Evolutionary conservation across 2,113 vertebrate genomes (phyloP), one percentile per base, ranked within the genome.

Genomic region (Mus spicilegus): DNA sequence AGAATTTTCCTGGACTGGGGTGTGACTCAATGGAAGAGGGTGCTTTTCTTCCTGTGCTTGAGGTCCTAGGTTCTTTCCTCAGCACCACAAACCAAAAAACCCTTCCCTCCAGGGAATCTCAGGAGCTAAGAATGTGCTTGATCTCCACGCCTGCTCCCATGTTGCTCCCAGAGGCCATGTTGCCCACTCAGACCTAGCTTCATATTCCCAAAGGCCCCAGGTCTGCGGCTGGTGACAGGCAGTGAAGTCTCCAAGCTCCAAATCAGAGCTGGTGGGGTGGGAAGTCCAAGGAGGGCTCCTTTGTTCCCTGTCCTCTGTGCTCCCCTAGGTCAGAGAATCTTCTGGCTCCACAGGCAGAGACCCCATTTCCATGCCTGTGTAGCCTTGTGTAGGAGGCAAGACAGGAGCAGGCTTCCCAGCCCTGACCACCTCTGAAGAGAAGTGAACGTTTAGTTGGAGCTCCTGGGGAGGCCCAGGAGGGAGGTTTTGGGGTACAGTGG

Each of bases 341-440:
- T 17, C 1, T 80, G 92, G 89, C n/a, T 90, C 30, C 24, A 7
- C 94, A 95, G n/a, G 33, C 91, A 94, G 51, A 82, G 39, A 24
- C 19, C 33, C 33, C 28, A 26, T 56, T 42, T 51, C 77, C 30
- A 49, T 49, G 69, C 56, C 49, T 73, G 24, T 1, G 2, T 67
- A 73, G 28, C n/a, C 5, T 94, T 28, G 0, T 58, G 8, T 30
- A 22, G 30, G 33, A 30, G 17, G 69, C 20, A 56, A 72, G 69
- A 70, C 3, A 17, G 58, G 39, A 84, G 19, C 30, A 10, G 78
- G 54, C 77, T 70, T 89, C 85, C 16, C 56, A 88, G 78, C 49
- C 67, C 51, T 46, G 75, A 51, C 56, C 46, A 0, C 33, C 49
- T 89, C 85, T 85, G 7, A 39, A 51, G 58, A 54, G 12, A 51